Evolutionary conservation across 2,113 vertebrate genomes (phyloP), one percentile per base, ranked within the genome.

Genomic region (Sander lucioperca): DNA sequence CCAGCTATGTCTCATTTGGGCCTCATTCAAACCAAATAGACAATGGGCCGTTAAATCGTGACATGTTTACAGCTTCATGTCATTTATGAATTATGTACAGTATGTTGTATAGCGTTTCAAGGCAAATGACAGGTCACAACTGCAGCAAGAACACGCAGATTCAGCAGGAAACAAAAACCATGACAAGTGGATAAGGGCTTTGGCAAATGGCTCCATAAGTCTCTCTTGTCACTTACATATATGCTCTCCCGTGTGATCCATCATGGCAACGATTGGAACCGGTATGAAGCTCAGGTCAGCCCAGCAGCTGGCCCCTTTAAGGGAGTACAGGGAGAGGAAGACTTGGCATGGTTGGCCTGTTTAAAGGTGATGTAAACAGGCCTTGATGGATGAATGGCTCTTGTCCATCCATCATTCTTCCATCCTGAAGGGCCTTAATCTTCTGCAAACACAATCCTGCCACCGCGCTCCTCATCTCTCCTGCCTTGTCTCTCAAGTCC

Each of bases 361-460:
- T 93, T 89, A 91, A 91, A 90, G 90, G 90, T 93, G 93, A 93
- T 91, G 91, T 90, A 93, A 93, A 93, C 92, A 88, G 85, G 68
- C 79, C 54, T 73, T 94, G 94, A 94, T 92, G 92, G 93, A 94
- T 93, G 93, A 83, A 88, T 85, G 82, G 63, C 79, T 73, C 47
- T 58, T 47, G 3, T 93, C 91, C 87, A 94, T 94, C 94, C 91
- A 90, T 94, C 92, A 93, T 90, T 85, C 85, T 59, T 91, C 87
- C 73, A 74, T 86, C 87, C 88, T 92, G 91, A 92, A 93, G 86
- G 88, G 89, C 82, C 87, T 93, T 94, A 93, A 93, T 93, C 91
- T 92, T 93, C 90, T 13, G 33, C 91, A 93, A 93, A 94, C 93
- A 90, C 83, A 89, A 87, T 89, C 90, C 90, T 85, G 77, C 88